A percentile compares a stretch with the other conserved stretches of the same genome.
phyloP scores from a whole-genome alignment of 2,888 invertebrate genomes.

The Caenorhabditis afra region DNA sequence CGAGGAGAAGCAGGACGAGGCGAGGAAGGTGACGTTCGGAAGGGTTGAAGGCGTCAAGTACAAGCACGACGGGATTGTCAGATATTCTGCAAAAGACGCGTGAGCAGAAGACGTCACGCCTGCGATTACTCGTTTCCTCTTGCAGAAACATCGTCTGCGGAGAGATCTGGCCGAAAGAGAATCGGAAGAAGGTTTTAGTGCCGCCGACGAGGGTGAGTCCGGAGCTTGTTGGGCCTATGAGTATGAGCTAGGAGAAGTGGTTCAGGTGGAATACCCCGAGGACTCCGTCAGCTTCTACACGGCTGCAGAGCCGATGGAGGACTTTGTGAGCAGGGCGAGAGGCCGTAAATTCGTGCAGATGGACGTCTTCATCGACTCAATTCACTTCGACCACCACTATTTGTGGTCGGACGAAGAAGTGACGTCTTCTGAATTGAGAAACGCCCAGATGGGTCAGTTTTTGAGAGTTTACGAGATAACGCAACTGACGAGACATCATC shows the following conservation, averaged over 20 bases:
- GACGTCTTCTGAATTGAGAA: slow-evolving; percentile 25
- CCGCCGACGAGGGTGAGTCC: slow-evolving; percentile 28
- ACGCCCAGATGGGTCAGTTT: slow-evolving; percentile 41
- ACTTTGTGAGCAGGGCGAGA: slow-evolving; percentile 13
- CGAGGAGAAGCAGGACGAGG: slow-evolving; percentile 16
- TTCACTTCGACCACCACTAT: slow-evolving; percentile 61
- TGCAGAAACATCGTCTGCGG: slow-evolving; percentile 22
- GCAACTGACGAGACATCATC: slow-evolving; percentile 41
- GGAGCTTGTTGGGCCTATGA: too few relatives aligned
- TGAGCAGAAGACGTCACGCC: background rate
- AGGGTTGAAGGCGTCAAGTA: slow-evolving; percentile 40
- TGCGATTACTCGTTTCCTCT: too few relatives aligned
- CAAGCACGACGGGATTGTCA: slow-evolving; percentile 39
- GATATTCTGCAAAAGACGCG: slow-evolving; percentile 24
- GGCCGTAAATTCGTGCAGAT: slow-evolving; percentile 46
- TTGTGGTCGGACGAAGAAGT: slow-evolving; percentile 55
- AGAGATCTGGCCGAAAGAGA: slow-evolving; percentile 25
- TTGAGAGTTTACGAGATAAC: slow-evolving; percentile 48
- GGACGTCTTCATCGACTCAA: slow-evolving; percentile 59
- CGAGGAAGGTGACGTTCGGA: slow-evolving; percentile 36
- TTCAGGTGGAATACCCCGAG: slow-evolving; percentile 33
- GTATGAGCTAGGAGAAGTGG: background rate
- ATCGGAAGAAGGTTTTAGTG: slow-evolving; percentile 5
- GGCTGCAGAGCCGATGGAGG: slow-evolving; percentile 30
- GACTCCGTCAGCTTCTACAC: slow-evolving; percentile 46